Evolutionary conservation across 2,113 vertebrate genomes (phyloP).

Genomic region (Leptobrachium leishanense): DNA sequence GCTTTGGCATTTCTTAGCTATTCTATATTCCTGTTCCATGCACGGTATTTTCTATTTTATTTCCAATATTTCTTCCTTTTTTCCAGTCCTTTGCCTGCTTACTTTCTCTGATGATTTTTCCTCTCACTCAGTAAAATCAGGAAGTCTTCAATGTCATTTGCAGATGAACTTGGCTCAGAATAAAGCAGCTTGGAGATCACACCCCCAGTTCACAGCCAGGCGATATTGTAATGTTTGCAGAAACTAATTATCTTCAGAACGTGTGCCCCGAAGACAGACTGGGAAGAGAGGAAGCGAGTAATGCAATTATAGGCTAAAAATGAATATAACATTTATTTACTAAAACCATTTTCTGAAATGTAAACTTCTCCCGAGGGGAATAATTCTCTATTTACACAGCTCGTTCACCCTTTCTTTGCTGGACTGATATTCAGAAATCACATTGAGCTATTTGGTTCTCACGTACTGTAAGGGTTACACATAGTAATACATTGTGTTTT

Average conservation of each 20-base stretch:
- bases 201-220: slow-evolving; percentile 43
- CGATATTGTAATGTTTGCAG: slow-evolving; percentile 43
- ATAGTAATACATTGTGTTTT: too few relatives aligned
- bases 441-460: not conserved
- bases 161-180: slow-evolving; percentile 31
- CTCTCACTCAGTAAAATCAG: slow-evolving; percentile 18
- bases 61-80: too few relatives aligned
- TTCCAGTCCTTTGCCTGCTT: not conserved
- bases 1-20: too few relatives aligned
- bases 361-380: slow-evolving; percentile 35
- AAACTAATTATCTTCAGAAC: slow-evolving; percentile 48
- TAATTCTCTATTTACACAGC: slow-evolving; percentile 26
- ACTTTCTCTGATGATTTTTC: slow-evolving; percentile 9
- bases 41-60: too few relatives aligned
- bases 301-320: slow-evolving; percentile 39
- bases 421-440: not conserved
- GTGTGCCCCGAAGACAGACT: slow-evolving; percentile 42
- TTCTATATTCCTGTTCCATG: too few relatives aligned
- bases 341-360: slow-evolving; percentile 42
- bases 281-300: slow-evolving; percentile 36
- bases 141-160: slow-evolving; percentile 43
- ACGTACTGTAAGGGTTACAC: not conserved
- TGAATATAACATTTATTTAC: slow-evolving; percentile 49
- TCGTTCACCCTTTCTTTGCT: not conserved
- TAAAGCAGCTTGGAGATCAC: slow-evolving; percentile 38